Evolutionary conservation across 2,888 invertebrate genomes (phyloP), one percentile per base, ranked within the genome.

Genomic region (Drosophila prolongata): DNA sequence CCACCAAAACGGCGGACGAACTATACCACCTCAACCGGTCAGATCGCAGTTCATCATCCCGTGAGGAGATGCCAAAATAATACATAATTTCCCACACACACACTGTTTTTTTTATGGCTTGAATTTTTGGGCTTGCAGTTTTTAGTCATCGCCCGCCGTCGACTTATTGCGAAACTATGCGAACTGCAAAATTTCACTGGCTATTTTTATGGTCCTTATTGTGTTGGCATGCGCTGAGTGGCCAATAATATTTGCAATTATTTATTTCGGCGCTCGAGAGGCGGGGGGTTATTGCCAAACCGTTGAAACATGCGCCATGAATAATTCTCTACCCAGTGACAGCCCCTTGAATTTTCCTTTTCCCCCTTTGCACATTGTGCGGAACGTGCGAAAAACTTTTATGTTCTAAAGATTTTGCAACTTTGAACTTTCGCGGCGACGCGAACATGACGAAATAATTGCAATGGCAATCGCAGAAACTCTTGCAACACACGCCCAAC

Each of bases 191-290:
- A 70, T 76, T 75, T 72, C 58, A 57, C 35, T 68, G 52, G 76
- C 78, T 64, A 76, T 80, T 73, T 79, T 76, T 64, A 58, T 46
- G 54, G 35, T 62, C 61, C 44, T 66, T 24, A 66, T 69, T 60
- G 69, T 71, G 69, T 71, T 66, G 83, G 84, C 87, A 81, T 84
- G 78, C 78, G 72, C 87, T 76, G 87, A 82, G 83, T 85, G 85
- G 79, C 83, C 83, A 85, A 87, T 87, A 85, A 83, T 87, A 83
- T 79, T 87, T 83, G 83, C 80, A 85, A 85, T 87, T 87, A 87
- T 85, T 85, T 87, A 81, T 84, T 81, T 81, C 69, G 73, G 60
- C 64, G 44, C 62, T 75, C 66, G 64, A 57, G 37, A 24, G 49
- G 42, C 9, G 19, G 16, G 58, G 53, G 59, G 62, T 66, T 80